These are phyloP conservation scores for Bruchidius siliquastri DNA, from an alignment of 2,888 invertebrate species.

Conservation along the genomic window DNA sequence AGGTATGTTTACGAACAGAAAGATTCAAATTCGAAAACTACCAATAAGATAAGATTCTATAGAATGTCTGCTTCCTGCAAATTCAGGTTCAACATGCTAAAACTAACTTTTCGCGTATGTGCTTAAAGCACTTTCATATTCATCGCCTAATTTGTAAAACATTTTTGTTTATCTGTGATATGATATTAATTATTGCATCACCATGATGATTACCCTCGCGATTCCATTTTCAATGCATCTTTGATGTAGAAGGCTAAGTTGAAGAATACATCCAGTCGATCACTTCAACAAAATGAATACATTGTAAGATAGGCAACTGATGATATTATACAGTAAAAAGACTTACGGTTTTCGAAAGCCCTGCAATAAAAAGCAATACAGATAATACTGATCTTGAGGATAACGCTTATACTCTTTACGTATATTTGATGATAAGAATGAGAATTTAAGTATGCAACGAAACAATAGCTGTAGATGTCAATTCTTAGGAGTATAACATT, in stretches of 20 bases:
- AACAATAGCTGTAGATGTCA: constrained; percentile 38
- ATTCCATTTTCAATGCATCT: too few relatives aligned
- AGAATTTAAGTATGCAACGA: constrained; percentile 40
- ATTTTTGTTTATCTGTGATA: too few relatives aligned
- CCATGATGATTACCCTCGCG: too few relatives aligned
- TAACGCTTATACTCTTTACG: constrained; percentile 36
- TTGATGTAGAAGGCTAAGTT: not conserved
- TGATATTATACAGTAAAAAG: constrained; percentile 13
- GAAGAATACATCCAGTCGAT: not conserved
- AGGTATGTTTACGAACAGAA: too few relatives aligned
- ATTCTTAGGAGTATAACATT: constrained; percentile 29
- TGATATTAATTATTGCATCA: too few relatives aligned
- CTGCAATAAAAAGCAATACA: constrained; percentile 45
- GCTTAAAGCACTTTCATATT: too few relatives aligned
- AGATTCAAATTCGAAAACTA: too few relatives aligned
- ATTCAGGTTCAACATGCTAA: too few relatives aligned
- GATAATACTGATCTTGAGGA: constrained; percentile 29
- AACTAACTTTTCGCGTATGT: too few relatives aligned
- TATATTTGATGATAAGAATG: constrained; percentile 18
- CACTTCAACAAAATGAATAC: constrained; percentile 4
- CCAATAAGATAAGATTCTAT: too few relatives aligned
- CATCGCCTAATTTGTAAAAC: too few relatives aligned
- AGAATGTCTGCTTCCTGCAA: too few relatives aligned
- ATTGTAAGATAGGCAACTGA: constrained; percentile 6
- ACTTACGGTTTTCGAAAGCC: constrained; percentile 21